Percentiles rank a stretch among this genome's conserved stretches.
Evolutionary conservation across 2,797 vertebrate species (phyloP).

Genomic region (Crypturellus tataupa): DNA sequence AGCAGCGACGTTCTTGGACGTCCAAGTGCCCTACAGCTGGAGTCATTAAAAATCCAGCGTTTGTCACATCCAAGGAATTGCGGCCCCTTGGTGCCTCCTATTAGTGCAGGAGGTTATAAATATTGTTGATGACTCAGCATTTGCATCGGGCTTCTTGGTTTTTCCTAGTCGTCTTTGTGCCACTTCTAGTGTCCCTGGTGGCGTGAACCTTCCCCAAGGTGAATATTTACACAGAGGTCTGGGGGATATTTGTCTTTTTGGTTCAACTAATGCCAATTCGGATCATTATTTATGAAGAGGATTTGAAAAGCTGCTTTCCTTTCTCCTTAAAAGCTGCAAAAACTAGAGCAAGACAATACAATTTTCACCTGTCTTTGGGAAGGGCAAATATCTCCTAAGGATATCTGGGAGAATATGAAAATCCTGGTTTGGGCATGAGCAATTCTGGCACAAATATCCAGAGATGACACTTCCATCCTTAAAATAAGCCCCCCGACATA

Average conservation of each 20-base stretch:
- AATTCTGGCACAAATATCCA: conserved; percentile 70
- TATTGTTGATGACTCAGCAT: conserved; percentile 65
- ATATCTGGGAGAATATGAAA: conserved; percentile 27
- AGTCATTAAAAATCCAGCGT: conserved; percentile 54
- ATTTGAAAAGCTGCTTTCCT: background rate
- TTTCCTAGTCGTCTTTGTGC: conserved; percentile 13
- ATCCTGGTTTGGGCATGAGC: conserved; percentile 63
- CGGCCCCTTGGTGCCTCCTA: conserved; percentile 36
- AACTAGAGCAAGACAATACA: background rate
- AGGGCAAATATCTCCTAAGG: conserved; percentile 36
- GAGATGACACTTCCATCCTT: conserved; percentile 70
- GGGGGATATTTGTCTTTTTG: background rate
- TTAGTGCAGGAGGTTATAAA: conserved; percentile 56
- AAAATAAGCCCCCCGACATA: conserved; percentile 73
- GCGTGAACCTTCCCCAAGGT: background rate
- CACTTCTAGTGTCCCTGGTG: background rate
- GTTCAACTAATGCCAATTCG: background rate
- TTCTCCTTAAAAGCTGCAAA: background rate
- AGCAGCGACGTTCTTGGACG: background rate
- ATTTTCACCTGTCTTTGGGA: conserved; percentile 14
- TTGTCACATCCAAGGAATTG: conserved; percentile 57
- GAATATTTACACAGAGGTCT: conserved; percentile 2
- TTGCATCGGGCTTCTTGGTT: conserved; percentile 42
- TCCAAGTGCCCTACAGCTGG: conserved; percentile 46
- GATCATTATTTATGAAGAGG: background rate